Evolutionary conservation across 2,113 vertebrate species (phyloP).

Genomic region (Prochilodus magdalenae): DNA sequence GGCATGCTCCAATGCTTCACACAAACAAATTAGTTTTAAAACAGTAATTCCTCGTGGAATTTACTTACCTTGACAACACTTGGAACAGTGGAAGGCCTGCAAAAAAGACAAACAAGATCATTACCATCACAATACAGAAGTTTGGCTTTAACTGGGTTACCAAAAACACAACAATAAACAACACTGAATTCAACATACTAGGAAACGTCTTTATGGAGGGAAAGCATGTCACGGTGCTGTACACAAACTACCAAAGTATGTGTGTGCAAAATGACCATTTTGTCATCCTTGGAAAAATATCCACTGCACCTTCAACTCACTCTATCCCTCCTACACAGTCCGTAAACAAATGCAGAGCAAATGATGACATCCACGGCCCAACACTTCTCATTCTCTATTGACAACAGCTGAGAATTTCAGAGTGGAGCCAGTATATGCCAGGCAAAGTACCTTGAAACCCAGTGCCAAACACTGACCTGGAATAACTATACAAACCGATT

Average conservation of each 20-base stretch:
- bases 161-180: conserved; percentile 14
- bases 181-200: background rate
- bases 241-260: background rate
- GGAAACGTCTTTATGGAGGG: no score
- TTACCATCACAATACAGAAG: no score
- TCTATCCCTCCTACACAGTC: conserved; percentile 13
- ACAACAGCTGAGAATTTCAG: conserved; percentile 46
- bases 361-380: conserved; percentile 26
- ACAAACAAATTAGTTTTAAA: background rate
- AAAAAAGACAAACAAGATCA: conserved; percentile 30
- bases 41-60: background rate
- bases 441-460: background rate
- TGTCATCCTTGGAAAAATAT: conserved; percentile 3
- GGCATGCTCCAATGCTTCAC: conserved; percentile 20
- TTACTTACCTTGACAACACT: conserved; percentile 84
- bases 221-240: background rate
- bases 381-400: conserved; percentile 19
- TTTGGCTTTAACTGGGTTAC: no score
- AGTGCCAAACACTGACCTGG: background rate
- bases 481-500: background rate
- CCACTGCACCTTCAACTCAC: background rate
- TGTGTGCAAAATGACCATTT: conserved; percentile 1
- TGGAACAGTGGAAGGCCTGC: conserved; percentile 76
- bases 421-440: conserved; percentile 18
- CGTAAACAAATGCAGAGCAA: conserved; percentile 39